Base-by-base conservation (phyloP, 2,113 vertebrate species). In the Peromyscus californicus region DNA sequence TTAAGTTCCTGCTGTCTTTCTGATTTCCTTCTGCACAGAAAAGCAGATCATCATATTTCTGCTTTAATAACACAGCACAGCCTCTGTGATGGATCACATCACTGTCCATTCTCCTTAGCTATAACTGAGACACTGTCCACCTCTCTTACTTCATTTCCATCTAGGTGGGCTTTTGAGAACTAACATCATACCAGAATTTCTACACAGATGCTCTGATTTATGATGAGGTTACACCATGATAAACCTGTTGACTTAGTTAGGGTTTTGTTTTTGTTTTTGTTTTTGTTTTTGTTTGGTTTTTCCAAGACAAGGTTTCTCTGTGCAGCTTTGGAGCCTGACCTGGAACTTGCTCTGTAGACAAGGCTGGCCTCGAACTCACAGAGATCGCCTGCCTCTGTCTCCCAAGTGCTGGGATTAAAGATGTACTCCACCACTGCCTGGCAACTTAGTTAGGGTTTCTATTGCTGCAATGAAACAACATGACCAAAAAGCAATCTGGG, bases 61-160 rank as follows among this genome's bases (percentile, higher is more conserved):
- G 19, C 88, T 84, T 94, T 70, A 88, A 79, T 31, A 51, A 91
- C 31, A 57, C 22, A 95, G 57, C 86, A 67, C 65, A 51, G 33
- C 45, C 13, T 74, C 54, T 61, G 19, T 72, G 72, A 5, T 69
- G 36, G 26, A 63, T 70, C 84, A 45, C 42, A 13, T 89, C 59
- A 65, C 11, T 65, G 15, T 36, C 59, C 21, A 29, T 33, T 72
- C 31, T 61, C 15, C n/a, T 72, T 39, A 39, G 65, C 94, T 70
- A n/a, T 80, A 84, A 57, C 13, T 70, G 42, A 76, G n/a, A 76
- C 6, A 63, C 83, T 84, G 45, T 29, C 51, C 45, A 61, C 26
- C 26, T 78, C 26, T 70, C 54, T 54, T 54, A 54, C 13, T 42
- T 93, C 63, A 70, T 63, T 95, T 12, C 10, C 36, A 85, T 29